Evolutionary conservation across 2,797 vertebrate genomes (phyloP).

Genomic region (Margarornis squamiger): DNA sequence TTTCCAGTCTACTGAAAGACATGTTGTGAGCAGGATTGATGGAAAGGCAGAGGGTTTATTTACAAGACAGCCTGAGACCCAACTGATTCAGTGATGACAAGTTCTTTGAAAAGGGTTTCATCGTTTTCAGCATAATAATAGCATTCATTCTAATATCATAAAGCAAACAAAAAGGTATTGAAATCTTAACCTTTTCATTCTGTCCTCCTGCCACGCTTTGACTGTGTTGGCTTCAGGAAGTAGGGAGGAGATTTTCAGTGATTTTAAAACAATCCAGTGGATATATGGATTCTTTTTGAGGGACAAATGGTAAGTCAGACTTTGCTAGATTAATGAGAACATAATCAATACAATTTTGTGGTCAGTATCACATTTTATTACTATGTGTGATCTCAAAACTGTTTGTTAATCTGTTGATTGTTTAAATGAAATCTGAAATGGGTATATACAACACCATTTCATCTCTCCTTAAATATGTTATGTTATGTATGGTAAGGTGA

Average conservation of each 20-base stretch:
- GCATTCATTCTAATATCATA: neutral
- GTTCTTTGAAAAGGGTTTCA: constrained; percentile 21
- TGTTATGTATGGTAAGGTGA: neutral
- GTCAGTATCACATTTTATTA: neutral
- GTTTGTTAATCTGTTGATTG: neutral
- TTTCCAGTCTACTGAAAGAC: constrained; percentile 8
- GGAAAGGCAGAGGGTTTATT: constrained; percentile 42
- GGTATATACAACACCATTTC: neutral
- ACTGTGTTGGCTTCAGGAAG: neutral
- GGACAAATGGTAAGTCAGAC: neutral
- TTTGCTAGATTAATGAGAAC: neutral
- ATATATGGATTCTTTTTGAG: neutral
- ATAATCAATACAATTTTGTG: neutral
- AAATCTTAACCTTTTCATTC: constrained; percentile 44
- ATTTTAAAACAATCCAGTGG: neutral
- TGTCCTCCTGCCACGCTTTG: neutral
- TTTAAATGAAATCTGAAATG: neutral
- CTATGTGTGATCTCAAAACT: neutral
- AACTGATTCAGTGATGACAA: constrained; percentile 38
- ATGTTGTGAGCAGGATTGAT: constrained; percentile 28
- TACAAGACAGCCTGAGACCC: constrained; percentile 1
- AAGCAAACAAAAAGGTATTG: constrained; percentile 5
- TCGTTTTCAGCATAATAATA: constrained; percentile 19
- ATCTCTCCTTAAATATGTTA: neutral
- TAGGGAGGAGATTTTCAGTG: neutral